phyloP scores from a whole-genome alignment of 2,113 vertebrate species.

The Solea solea region DNA sequence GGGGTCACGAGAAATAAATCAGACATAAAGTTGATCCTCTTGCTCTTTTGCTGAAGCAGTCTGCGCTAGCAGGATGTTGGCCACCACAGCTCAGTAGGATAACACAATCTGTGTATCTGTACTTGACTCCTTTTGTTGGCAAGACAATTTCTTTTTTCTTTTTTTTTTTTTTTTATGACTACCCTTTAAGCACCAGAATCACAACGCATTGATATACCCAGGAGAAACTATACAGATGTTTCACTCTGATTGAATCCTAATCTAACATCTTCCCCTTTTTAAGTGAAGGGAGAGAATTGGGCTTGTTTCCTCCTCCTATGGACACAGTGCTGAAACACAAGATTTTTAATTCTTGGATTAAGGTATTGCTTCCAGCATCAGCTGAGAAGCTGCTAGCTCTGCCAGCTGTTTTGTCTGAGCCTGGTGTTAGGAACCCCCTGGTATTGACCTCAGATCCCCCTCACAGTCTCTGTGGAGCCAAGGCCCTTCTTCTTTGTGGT shows the following conservation, averaged over 20 bases:
- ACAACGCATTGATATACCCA: slow-evolving; percentile 17
- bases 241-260: too few species aligned
- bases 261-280: slow-evolving; percentile 21
- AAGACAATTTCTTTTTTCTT: too few species aligned
- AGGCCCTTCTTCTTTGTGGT: slow-evolving; percentile 47
- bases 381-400: background rate
- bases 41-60: slow-evolving; percentile 41
- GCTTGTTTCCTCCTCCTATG: slow-evolving; percentile 34
- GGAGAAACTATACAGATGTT: background rate
- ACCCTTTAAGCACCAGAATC: background rate
- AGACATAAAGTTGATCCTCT: slow-evolving; percentile 69
- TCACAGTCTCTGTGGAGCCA: slow-evolving; percentile 15
- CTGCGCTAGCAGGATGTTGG: slow-evolving; percentile 33
- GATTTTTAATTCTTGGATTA: slow-evolving; percentile 21
- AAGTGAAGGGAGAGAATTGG: slow-evolving; percentile 7
- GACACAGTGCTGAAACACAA: slow-evolving; percentile 12
- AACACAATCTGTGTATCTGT: slow-evolving; percentile 6
- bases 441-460: slow-evolving; percentile 37
- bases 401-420: slow-evolving; percentile 2
- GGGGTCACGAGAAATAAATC: slow-evolving; percentile 82
- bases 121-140: slow-evolving; percentile 41
- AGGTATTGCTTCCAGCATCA: slow-evolving; percentile 19
- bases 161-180: slow-evolving; percentile 1
- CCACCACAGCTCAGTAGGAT: slow-evolving; percentile 16
- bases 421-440: slow-evolving; percentile 21